Percentiles rank a stretch among this genome's conserved stretches.
phyloP scores from a whole-genome alignment of 2,888 invertebrate species.

The Hipparchia semele region DNA sequence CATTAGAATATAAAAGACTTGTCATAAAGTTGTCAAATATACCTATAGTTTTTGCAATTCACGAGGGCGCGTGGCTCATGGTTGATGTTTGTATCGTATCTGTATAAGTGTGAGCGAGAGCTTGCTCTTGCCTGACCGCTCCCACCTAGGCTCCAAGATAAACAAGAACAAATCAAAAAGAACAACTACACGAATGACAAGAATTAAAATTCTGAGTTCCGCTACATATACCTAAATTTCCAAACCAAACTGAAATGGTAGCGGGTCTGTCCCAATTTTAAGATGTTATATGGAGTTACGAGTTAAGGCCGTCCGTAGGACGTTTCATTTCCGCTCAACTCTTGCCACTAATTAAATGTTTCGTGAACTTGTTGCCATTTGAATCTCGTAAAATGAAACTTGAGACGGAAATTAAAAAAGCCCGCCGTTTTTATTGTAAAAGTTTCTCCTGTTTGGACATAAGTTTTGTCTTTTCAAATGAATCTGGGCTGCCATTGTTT shows the following conservation, averaged over 20 bases:
- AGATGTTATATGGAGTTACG: conserved; percentile 10
- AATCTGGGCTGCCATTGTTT: conserved; percentile 18
- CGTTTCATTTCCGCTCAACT: conserved; percentile 66
- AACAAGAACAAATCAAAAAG: no score
- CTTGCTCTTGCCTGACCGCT: no score
- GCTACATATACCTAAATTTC: neutral
- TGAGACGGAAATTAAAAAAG: conserved; percentile 68
- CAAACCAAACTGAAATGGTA: neutral
- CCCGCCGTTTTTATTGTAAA: conserved; percentile 62
- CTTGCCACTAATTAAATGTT: conserved; percentile 71
- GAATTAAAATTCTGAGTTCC: neutral
- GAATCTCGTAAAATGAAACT: conserved; percentile 63
- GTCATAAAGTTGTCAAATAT: no score
- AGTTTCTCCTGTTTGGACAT: conserved; percentile 53
- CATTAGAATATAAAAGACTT: no score
- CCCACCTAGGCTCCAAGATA: no score
- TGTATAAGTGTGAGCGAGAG: no score
- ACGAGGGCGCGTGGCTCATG: no score
- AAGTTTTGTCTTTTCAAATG: conserved; percentile 50
- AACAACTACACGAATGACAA: no score
- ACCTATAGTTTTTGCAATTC: no score
- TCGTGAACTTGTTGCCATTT: conserved; percentile 66
- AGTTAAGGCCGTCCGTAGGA: conserved; percentile 47
- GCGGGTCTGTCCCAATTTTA: neutral
- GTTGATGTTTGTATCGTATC: no score